Evolutionary conservation across 2,797 vertebrate genomes (phyloP).

Genomic region (Acanthurus tractus): DNA sequence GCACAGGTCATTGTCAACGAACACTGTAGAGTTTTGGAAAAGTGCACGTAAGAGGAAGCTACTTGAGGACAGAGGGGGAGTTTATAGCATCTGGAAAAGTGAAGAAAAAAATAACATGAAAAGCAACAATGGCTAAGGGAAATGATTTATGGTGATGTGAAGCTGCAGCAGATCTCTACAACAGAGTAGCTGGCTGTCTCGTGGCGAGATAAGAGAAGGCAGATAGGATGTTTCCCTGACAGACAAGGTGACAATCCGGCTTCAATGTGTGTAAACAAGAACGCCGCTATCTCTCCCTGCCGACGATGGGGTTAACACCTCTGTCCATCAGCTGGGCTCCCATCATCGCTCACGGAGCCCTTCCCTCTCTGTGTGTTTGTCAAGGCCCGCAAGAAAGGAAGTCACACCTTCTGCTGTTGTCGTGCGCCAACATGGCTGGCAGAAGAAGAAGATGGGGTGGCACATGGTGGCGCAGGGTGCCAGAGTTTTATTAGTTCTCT

Average conservation of each 20-base stretch:
- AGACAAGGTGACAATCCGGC: slow-evolving; percentile 73
- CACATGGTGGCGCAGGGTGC: slow-evolving; percentile 38
- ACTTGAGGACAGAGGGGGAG: slow-evolving; percentile 30
- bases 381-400: slow-evolving; percentile 37
- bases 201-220: slow-evolving; percentile 52
- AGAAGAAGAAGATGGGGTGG: slow-evolving; percentile 31
- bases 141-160: slow-evolving; percentile 64
- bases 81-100: slow-evolving; percentile 1
- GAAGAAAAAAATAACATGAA: slow-evolving; percentile 29
- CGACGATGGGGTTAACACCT: slow-evolving; percentile 64
- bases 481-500: slow-evolving; percentile 53
- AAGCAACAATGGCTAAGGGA: slow-evolving; percentile 42
- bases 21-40: background rate
- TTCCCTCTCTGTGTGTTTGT: slow-evolving; percentile 14
- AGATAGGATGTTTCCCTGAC: slow-evolving; percentile 67
- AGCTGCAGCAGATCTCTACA: slow-evolving; percentile 49
- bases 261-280: slow-evolving; percentile 74
- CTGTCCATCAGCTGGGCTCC: slow-evolving; percentile 69
- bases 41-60: background rate
- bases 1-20: slow-evolving; percentile 30
- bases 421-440: slow-evolving; percentile 44
- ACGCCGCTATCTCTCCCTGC: slow-evolving; percentile 44
- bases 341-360: slow-evolving; percentile 20
- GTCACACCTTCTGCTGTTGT: slow-evolving; percentile 56
- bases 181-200: slow-evolving; percentile 56